Conservation (phyloP, 2,113 vertebrate genomes). For the Passer domesticus region DNA sequence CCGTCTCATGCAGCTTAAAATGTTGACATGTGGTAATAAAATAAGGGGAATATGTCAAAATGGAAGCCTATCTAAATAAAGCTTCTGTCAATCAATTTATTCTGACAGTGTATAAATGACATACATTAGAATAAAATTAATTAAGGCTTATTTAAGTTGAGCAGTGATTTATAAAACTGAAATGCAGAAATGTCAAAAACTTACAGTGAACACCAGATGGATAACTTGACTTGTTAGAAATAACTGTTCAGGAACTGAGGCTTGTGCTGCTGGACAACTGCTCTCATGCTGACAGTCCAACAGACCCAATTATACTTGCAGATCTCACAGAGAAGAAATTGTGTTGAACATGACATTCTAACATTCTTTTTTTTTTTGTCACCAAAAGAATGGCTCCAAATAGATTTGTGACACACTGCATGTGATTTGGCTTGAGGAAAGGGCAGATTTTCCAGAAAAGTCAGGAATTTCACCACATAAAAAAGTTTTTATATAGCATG, state of each 20-base stretch:
- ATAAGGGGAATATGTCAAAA: background rate
- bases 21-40: background rate
- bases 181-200: background rate
- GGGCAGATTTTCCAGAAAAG: background rate
- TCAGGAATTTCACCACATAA: background rate
- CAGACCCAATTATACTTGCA: background rate
- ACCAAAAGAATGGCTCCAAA: background rate
- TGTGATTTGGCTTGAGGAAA: background rate
- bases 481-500: background rate
- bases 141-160: background rate
- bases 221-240: background rate
- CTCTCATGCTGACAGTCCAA: background rate
- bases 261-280: background rate
- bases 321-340: background rate
- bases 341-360: background rate
- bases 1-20: background rate
- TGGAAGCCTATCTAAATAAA: background rate
- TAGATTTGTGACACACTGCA: background rate
- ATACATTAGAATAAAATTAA: background rate
- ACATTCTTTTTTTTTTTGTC: background rate
- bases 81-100: background rate
- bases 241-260: background rate
- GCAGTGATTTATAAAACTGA: background rate
- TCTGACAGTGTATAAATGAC: background rate
- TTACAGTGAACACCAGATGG: background rate